Conservation (phyloP, 2,888 invertebrate species). For the Yponomeuta plumbellus region DNA sequence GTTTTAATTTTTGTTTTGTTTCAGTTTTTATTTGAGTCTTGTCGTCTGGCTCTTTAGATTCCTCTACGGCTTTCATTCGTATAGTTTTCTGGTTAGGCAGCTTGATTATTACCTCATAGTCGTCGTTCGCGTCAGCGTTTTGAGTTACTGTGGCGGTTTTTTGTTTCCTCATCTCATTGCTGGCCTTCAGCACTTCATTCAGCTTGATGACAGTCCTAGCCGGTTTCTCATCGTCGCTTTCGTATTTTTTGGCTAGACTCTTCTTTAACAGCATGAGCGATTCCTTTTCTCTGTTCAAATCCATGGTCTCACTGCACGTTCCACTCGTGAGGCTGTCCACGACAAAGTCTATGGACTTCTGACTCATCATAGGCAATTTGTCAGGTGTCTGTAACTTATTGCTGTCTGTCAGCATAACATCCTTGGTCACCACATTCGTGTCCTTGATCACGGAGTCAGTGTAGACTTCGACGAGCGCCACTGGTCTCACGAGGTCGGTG, state of each 20-base stretch:
- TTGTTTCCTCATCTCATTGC: background rate
- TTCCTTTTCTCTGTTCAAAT: slow-evolving; percentile 26
- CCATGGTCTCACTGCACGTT: slow-evolving; percentile 23
- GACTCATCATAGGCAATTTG: slow-evolving; percentile 60
- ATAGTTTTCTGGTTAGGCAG: slow-evolving; percentile 57
- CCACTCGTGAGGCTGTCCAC: slow-evolving; percentile 59
- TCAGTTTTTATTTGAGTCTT: slow-evolving; percentile 30
- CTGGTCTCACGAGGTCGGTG: slow-evolving; percentile 25
- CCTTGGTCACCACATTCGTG: slow-evolving; percentile 34
- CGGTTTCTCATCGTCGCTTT: slow-evolving; percentile 9
- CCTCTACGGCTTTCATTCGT: slow-evolving; percentile 51
- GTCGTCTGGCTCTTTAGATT: slow-evolving; percentile 25
- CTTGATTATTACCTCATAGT: slow-evolving; percentile 61
- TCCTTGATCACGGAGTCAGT: slow-evolving; percentile 42
- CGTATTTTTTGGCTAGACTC: slow-evolving; percentile 10
- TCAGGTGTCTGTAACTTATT: slow-evolving; percentile 32
- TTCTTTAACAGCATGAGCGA: slow-evolving; percentile 14
- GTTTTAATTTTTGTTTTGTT: slow-evolving; percentile 50
- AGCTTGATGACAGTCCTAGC: slow-evolving; percentile 24
- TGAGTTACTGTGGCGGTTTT: slow-evolving; percentile 22
- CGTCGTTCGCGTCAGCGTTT: slow-evolving; percentile 25
- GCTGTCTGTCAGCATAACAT: slow-evolving; percentile 32
- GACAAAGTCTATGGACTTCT: slow-evolving; percentile 63
- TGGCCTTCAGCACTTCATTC: slow-evolving; percentile 4
- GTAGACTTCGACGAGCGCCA: slow-evolving; percentile 33